phyloP scores from a whole-genome alignment of 2,113 vertebrate genomes.

The Fregetta grallaria region DNA sequence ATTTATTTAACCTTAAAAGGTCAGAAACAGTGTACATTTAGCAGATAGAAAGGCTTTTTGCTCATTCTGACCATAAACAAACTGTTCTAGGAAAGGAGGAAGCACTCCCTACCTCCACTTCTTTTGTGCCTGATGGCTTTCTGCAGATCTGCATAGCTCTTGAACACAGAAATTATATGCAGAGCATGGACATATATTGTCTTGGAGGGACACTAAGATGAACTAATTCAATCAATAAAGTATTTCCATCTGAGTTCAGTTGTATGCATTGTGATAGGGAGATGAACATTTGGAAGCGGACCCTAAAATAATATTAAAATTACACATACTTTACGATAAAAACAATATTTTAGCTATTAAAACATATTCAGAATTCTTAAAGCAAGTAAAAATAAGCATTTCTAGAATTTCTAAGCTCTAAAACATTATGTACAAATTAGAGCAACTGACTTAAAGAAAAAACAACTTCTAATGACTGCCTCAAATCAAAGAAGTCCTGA shows the following conservation, averaged over 20 bases:
- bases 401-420: conserved; percentile 56
- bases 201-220: conserved; percentile 3
- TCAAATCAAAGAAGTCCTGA: too few species aligned
- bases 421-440: conserved; percentile 48
- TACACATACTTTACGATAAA: conserved; percentile 60
- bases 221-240: conserved; percentile 37
- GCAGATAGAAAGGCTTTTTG: background rate
- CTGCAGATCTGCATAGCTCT: background rate
- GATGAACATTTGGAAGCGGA: conserved; percentile 55
- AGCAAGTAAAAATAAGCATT: conserved; percentile 40
- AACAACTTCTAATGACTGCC: background rate
- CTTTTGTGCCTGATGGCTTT: background rate
- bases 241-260: conserved; percentile 49
- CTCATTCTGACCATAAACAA: background rate
- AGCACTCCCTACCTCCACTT: background rate
- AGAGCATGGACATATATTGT: conserved; percentile 27
- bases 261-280: conserved; percentile 36
- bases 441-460: background rate
- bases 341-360: conserved; percentile 58
- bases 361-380: conserved; percentile 56
- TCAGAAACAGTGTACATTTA: background rate
- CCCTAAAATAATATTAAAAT: conserved; percentile 56
- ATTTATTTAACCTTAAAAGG: background rate
- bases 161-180: background rate
- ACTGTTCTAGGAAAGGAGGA: background rate